phyloP scores from a whole-genome alignment of 2,113 vertebrate species.

The Neopipo cinnamomea region DNA sequence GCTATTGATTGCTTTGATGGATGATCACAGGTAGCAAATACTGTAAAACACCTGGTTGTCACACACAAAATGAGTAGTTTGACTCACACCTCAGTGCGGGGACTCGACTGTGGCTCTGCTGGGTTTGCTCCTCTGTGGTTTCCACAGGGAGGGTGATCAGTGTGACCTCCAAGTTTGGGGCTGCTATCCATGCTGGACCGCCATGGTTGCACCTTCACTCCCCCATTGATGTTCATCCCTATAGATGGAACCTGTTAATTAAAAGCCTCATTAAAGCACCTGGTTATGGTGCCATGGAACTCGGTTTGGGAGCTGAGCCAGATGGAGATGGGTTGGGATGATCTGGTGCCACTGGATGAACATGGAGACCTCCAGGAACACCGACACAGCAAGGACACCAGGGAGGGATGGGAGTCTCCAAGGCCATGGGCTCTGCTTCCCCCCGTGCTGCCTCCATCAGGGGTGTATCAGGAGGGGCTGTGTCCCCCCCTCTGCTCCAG shows the following conservation, averaged over 20 bases:
- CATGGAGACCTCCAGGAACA: background rate
- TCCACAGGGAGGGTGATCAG: background rate
- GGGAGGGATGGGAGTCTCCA: background rate
- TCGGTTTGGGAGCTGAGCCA: background rate
- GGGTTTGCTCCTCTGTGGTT: background rate
- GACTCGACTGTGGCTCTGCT: background rate
- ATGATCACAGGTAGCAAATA: conserved; percentile 89
- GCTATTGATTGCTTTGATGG: conserved; percentile 89
- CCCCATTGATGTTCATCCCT: background rate
- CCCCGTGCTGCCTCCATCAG: rapidly evolving
- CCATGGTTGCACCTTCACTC: rapidly evolving
- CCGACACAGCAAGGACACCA: rapidly evolving
- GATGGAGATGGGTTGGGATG: background rate
- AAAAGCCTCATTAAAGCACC: background rate
- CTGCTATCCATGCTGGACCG: background rate
- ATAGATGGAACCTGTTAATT: background rate
- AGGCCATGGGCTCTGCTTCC: background rate
- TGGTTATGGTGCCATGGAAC: no score
- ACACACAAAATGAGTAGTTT: background rate
- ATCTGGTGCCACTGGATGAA: background rate
- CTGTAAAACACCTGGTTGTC: conserved; percentile 90
- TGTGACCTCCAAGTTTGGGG: rapidly evolving
- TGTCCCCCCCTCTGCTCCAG: background rate
- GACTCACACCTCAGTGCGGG: background rate
- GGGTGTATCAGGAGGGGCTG: background rate